These are phyloP conservation scores for Dreissena rostriformis DNA, from an alignment of 1,140 invertebrate species.

Conservation along the genomic window DNA sequence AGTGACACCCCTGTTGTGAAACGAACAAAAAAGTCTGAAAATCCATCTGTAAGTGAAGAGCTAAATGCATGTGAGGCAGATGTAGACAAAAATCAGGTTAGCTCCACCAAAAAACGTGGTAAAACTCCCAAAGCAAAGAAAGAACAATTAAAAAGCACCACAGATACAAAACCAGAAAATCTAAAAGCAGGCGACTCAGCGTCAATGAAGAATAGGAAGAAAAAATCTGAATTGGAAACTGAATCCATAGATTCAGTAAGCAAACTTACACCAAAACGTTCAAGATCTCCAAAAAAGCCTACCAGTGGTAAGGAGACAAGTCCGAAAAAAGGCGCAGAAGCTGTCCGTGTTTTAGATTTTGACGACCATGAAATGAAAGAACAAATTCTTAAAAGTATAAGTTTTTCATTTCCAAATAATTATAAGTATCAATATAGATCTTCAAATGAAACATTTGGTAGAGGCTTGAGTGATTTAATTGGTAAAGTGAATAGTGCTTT, in stretches of 20 bases:
- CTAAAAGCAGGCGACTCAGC: neutral
- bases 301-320: neutral
- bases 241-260: neutral
- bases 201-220: neutral
- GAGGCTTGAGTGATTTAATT: conserved; percentile 21
- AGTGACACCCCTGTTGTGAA: no score
- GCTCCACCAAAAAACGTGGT: neutral
- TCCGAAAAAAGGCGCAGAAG: conserved; percentile 5
- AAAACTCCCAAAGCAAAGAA: neutral
- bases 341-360: conserved; percentile 27
- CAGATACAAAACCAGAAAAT: neutral
- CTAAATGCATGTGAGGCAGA: neutral
- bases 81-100: neutral
- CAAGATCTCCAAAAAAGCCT: conserved; percentile 30
- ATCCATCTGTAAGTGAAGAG: neutral
- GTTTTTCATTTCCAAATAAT: conserved; percentile 33
- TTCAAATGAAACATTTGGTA: neutral
- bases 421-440: conserved; percentile 47
- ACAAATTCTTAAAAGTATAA: conserved; percentile 24
- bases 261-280: conserved; percentile 8
- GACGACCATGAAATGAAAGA: conserved; percentile 20
- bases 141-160: neutral
- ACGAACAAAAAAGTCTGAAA: neutral
- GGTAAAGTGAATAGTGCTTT: conserved; percentile 27
- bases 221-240: neutral